Base-by-base conservation (phyloP, 2,888 invertebrate genomes). In the Cecidostiba fungosa region DNA sequence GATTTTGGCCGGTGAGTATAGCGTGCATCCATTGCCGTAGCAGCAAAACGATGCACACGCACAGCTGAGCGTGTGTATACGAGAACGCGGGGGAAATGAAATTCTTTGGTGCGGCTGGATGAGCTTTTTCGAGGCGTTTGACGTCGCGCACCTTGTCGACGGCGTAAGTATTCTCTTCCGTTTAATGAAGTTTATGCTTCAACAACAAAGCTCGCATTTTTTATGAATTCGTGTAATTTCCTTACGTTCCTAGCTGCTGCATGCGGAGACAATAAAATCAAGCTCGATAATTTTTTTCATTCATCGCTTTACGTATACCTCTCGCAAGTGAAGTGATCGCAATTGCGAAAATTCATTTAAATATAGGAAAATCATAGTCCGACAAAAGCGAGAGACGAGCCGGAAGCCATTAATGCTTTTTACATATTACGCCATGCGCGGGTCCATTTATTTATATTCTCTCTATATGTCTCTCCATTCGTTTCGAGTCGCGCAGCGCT, bases 1-100 rank as follows among this genome's bases (percentile, higher is more conserved):
- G 81, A 85, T 83, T 85, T 79, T 50, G 50, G 36, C 62, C 74
- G 16, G 70, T 23, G 6, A n/a, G 54, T 59, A n/a, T n/a, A n/a
- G 36, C 36, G 70, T 6, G 36, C 36, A 36, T 36, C 26, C 62
- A 2, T 19, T 62, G 26, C 29, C 69, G 32, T 43, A 23, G n/a
- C 39, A 14, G 72, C 43, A 23, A 23, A 43, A 39, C 43, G 70
- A 32, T 66, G 66, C 66, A 3, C 66, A 6, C 23, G 23, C 69
- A 0, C 23, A 69, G 29, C 14, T 10, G 26, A 29, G 66, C 6
- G 29, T 1, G 29, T 14, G 62, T 10, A 12, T 43, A 43, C 39
- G 12, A 43, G 43, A 50, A 6, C n/a, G 72, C 32, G 70, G 0
- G 12, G 19, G 23, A 39, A 36, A 23, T n/a, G 72, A 39, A 43